These are phyloP conservation scores for Deroplatys truncata DNA, from an alignment of 2,888 invertebrate genomes.

Conservation along the genomic window DNA sequence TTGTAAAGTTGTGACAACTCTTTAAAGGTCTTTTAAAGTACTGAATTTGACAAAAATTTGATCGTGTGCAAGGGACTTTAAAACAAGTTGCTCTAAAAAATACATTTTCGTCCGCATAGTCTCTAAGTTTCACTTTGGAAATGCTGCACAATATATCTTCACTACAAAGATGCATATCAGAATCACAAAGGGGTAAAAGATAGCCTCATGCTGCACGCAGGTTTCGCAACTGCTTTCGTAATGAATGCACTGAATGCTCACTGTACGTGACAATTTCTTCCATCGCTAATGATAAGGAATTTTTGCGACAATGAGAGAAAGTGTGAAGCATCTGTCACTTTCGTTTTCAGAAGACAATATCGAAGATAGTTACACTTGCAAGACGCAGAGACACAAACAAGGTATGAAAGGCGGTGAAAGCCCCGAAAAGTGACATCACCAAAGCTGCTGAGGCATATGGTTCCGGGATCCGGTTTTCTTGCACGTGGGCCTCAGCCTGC, in stretches of 20 bases:
- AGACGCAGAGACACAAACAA: not conserved
- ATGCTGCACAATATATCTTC: too few relatives aligned
- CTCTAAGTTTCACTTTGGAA: too few relatives aligned
- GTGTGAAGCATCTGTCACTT: not conserved
- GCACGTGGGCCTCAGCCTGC: not conserved
- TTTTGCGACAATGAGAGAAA: not conserved
- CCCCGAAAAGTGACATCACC: not conserved
- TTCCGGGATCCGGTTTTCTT: not conserved
- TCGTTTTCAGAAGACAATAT: not conserved
- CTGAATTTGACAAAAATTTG: too few relatives aligned
- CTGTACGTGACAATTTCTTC: not conserved
- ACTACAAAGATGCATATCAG: too few relatives aligned
- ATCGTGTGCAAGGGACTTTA: too few relatives aligned
- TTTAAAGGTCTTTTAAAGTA: too few relatives aligned
- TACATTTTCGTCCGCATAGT: too few relatives aligned
- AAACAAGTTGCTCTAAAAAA: too few relatives aligned
- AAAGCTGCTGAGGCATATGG: not conserved
- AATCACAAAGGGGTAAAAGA: too few relatives aligned
- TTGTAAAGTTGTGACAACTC: too few relatives aligned
- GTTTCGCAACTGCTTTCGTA: too few relatives aligned
- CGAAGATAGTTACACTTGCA: not conserved
- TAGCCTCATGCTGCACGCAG: too few relatives aligned
- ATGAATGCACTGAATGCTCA: not conserved
- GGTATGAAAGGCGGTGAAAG: not conserved
- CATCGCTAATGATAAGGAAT: not conserved